A percentile compares a stretch with the other conserved stretches of the same genome.
phyloP scores from a whole-genome alignment of 2,888 invertebrate genomes.

The Mantis religiosa region DNA sequence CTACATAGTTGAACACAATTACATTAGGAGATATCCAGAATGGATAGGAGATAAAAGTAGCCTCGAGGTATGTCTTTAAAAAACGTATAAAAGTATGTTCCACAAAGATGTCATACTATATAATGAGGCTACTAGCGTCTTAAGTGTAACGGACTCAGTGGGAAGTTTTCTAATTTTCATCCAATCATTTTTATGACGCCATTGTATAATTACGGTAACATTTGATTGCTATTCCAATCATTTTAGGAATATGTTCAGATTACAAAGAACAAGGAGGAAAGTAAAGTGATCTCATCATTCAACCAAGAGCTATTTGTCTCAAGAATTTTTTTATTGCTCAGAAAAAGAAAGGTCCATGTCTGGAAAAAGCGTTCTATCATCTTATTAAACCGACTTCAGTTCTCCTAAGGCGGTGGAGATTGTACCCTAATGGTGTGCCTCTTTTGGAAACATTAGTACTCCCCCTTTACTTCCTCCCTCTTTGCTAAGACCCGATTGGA shows the following conservation, averaged over 20 bases:
- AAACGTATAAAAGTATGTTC: too few species aligned
- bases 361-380: not conserved
- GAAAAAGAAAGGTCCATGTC: not conserved
- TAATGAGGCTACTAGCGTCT: too few species aligned
- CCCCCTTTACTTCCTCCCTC: not conserved
- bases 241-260: not conserved
- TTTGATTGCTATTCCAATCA: not conserved
- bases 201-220: too few species aligned
- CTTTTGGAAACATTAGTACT: not conserved
- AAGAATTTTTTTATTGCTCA: not conserved
- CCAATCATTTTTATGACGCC: too few species aligned
- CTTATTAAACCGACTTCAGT: not conserved
- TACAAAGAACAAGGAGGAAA: not conserved
- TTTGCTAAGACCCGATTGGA: not conserved
- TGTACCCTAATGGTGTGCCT: not conserved
- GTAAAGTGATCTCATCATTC: not conserved
- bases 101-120: too few species aligned
- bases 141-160: too few species aligned
- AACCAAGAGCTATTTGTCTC: not conserved
- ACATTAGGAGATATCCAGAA: too few species aligned
- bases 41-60: too few species aligned
- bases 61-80: too few species aligned
- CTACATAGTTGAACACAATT: too few species aligned
- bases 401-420: not conserved
- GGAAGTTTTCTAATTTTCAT: too few species aligned